phyloP scores from a whole-genome alignment of 2,888 invertebrate genomes.

The Mayetiola destructor region DNA sequence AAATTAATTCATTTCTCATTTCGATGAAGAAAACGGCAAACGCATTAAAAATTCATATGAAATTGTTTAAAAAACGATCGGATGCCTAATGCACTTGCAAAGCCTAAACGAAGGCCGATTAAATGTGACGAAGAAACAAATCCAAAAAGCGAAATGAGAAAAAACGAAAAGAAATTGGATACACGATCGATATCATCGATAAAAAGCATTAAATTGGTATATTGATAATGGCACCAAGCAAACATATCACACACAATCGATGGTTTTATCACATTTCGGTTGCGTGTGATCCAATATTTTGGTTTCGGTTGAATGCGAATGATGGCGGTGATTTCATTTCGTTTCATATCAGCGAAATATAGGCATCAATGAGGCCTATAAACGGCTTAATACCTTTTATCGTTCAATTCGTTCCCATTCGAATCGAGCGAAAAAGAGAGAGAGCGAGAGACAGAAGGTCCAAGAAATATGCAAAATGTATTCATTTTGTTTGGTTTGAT shows the following conservation, averaged over 20 bases:
- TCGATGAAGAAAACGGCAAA: neutral
- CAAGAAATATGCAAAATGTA: neutral
- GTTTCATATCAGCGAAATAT: no score
- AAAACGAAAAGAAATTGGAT: slow-evolving; percentile 10
- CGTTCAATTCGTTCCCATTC: neutral
- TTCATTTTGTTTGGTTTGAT: neutral
- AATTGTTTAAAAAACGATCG: neutral
- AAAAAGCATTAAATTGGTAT: slow-evolving; percentile 1
- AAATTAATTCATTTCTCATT: neutral
- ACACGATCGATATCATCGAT: slow-evolving; percentile 8
- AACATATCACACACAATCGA: slow-evolving; percentile 12
- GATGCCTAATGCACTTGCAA: neutral
- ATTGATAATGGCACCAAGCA: no score
- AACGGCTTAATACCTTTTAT: slow-evolving; percentile 12
- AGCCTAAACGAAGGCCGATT: neutral
- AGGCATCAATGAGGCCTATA: neutral
- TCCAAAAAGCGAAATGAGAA: no score
- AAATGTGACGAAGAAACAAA: slow-evolving; percentile 6
- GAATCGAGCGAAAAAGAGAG: neutral
- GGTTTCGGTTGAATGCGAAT: neutral
- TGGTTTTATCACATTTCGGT: slow-evolving; percentile 6
- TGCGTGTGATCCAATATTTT: slow-evolving; percentile 3
- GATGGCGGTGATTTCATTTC: no score
- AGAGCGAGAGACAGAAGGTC: neutral
- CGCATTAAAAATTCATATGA: slow-evolving; percentile 11